A percentile compares a stretch with the other conserved stretches of the same genome.
Conservation (phyloP, 1,140 invertebrate genomes). For the Branchinecta lindahli region DNA sequence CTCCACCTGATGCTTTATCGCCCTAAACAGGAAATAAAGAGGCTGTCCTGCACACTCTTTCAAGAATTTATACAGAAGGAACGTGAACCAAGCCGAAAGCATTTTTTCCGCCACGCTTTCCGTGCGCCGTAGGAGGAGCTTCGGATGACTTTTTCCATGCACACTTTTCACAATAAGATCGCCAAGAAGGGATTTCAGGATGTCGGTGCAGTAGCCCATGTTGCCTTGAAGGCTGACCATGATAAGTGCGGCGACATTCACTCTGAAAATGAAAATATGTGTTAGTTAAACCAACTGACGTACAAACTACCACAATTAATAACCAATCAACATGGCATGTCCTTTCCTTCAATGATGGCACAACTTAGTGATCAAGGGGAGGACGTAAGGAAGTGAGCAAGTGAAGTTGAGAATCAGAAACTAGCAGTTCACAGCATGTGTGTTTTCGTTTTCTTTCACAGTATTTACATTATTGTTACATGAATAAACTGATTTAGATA, state of each 20-base stretch:
- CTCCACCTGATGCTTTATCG: conserved; percentile 98
- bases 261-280: conserved; percentile 41
- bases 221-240: conserved; percentile 98
- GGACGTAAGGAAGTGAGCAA: no score
- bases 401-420: no score
- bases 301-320: no score
- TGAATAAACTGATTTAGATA: no score
- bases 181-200: conserved; percentile 86
- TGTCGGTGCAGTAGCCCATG: conserved; percentile 99
- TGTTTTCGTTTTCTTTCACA: no score
- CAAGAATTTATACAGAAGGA: conserved; percentile 91
- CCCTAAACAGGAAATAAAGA: conserved; percentile 91
- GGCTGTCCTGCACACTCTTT: conserved; percentile 92
- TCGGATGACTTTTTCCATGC: conserved; percentile 95
- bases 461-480: no score
- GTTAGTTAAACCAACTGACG: background rate
- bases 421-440: no score
- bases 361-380: no score
- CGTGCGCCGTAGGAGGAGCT: conserved; percentile 80
- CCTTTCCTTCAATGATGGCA: no score
- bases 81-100: conserved; percentile 97
- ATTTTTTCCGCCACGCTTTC: conserved; percentile 99
- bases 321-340: no score
- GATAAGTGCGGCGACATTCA: conserved; percentile 95
- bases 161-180: conserved; percentile 97